Conservation (phyloP, 2,113 vertebrate species). For the Poeciliopsis prolifica region DNA sequence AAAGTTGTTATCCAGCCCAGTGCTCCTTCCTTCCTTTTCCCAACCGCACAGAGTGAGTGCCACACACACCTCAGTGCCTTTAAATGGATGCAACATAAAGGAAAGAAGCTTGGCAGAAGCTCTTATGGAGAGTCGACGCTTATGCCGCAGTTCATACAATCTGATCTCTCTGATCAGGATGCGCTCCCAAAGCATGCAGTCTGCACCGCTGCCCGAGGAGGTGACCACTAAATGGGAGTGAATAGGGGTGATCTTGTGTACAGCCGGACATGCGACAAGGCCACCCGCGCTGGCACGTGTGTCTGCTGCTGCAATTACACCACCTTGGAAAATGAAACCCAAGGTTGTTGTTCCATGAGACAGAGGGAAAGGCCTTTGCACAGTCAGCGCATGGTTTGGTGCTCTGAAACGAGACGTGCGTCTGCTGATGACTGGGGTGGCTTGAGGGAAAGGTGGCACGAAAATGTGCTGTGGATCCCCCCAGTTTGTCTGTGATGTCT, state of each 20-base stretch:
- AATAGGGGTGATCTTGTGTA: conserved; percentile 82
- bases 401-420: neutral
- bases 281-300: conserved; percentile 82
- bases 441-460: conserved; percentile 26
- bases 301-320: conserved; percentile 86
- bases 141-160: conserved; percentile 79
- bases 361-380: conserved; percentile 67
- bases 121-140: conserved; percentile 75
- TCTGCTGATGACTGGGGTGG: neutral
- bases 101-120: conserved; percentile 83
- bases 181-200: conserved; percentile 83
- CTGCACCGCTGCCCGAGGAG: conserved; percentile 84
- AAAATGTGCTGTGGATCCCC: conserved; percentile 46
- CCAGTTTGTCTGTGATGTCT: conserved; percentile 13
- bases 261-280: conserved; percentile 78
- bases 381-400: conserved; percentile 24
- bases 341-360: conserved; percentile 86
- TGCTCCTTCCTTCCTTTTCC: conserved; percentile 61
- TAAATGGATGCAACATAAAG: conserved; percentile 80
- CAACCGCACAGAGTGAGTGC: conserved; percentile 86
- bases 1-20: conserved; percentile 6
- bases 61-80: conserved; percentile 84
- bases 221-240: conserved; percentile 84
- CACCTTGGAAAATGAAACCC: conserved; percentile 83
- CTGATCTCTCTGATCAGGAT: conserved; percentile 80